Conservation (phyloP, 2,888 invertebrate species). For the Drosophila greeni region DNA sequence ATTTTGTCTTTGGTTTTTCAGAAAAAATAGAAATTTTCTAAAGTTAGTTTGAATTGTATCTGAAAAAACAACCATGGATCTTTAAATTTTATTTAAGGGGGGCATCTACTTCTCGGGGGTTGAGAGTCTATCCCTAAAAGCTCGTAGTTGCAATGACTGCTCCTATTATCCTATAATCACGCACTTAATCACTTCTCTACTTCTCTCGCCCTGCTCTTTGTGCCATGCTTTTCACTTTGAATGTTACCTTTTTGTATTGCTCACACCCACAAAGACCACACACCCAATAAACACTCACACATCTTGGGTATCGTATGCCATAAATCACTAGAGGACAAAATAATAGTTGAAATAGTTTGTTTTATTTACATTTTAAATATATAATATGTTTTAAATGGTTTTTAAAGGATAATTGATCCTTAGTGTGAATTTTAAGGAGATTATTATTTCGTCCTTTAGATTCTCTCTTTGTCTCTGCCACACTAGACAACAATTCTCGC, state of each 20-base stretch:
- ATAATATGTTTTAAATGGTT: background rate
- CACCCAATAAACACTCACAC: background rate
- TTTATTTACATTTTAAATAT: too few relatives aligned
- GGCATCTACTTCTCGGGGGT: background rate
- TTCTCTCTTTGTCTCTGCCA: background rate
- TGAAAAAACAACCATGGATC: background rate
- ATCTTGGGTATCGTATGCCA: background rate
- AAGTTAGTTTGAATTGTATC: background rate
- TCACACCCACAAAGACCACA: background rate
- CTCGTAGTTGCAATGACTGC: background rate
- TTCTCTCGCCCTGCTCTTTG: background rate
- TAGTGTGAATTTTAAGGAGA: background rate
- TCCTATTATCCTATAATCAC: background rate
- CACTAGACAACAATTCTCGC: background rate
- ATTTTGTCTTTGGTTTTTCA: background rate
- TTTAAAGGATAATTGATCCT: background rate
- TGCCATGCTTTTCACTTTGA: conserved; percentile 4
- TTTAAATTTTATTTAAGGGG: background rate
- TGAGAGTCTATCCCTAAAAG: background rate
- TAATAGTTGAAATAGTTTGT: background rate
- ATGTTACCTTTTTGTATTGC: conserved; percentile 6
- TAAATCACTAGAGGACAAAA: background rate
- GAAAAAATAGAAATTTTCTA: background rate
- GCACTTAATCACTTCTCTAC: background rate
- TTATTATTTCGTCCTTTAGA: conserved; percentile 2